Base-by-base conservation (phyloP, 2,113 vertebrate genomes). In the Xiphophorus hellerii region DNA sequence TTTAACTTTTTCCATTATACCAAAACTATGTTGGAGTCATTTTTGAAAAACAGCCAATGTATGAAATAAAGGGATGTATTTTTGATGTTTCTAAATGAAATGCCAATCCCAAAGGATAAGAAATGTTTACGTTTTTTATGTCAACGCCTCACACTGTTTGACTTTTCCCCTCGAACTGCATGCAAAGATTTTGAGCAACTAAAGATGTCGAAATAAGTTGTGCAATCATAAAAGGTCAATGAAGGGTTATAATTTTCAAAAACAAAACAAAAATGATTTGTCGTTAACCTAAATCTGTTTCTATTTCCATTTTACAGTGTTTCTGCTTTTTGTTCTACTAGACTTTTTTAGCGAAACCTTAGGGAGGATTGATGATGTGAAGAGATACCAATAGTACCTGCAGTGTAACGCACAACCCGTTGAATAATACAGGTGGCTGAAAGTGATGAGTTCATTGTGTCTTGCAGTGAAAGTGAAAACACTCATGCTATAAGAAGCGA, bases 301-400 rank as follows among this genome's bases (percentile, higher is more conserved):
- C 22, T 3, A 58, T 48, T 48, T 87, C 77, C 27, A 72, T 78
- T 68, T 33, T 63, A 51, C 62, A 63, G 74, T 69, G 75, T 75
- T 63, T 62, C 51, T 60, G 77, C 33, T 65, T 88, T 88, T 84
- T 80, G 48, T 75, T 65, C 76, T 51, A 61, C 58, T 76, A 81
- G 81, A 74, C 15, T 14, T 60, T 82, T 84, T 44, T 69, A 44
- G 74, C 75, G 39, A 63, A 79, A 30, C 28, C 69, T 74, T 64
- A n/a, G 9, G 3, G 12, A 31, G 11, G 76, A 48, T 67, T 78
- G n/a, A 81, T 20, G 76, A 76, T 77, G 77, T 87, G 63, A 85
- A 76, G 39, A 68, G 72, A 78, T 48, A 25, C 51, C 5, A 3
- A 58, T n/a, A 58, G 51, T n/a, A 75, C 11, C 29, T 75, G 7